Conservation (phyloP, 2,113 vertebrate genomes). For the Nipponia nippon region DNA sequence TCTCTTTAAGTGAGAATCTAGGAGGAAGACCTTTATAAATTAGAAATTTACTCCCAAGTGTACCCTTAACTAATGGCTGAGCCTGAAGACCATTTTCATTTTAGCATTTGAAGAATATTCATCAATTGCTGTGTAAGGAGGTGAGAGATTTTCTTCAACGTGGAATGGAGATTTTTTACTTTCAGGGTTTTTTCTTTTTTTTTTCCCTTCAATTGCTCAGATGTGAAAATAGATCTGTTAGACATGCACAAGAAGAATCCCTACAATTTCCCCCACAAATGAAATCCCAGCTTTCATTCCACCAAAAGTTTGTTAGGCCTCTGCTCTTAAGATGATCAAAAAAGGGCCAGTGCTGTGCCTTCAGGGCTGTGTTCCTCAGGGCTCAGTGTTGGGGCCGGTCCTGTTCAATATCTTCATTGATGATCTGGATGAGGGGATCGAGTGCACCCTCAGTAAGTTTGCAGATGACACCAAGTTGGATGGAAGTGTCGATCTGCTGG, state of each 20-base stretch:
- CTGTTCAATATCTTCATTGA: too few relatives aligned
- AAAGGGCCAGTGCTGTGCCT: background rate
- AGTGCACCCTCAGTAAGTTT: too few relatives aligned
- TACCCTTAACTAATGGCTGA: background rate
- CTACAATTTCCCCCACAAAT: background rate
- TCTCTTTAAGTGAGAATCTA: background rate
- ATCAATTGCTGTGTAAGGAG: background rate
- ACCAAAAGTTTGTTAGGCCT: background rate
- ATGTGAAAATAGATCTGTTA: background rate
- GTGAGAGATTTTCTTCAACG: background rate
- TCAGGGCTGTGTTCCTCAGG: background rate
- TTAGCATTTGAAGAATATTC: background rate
- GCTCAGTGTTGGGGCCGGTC: too few relatives aligned
- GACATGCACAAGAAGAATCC: background rate
- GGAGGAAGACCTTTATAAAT: background rate
- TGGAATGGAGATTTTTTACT: background rate
- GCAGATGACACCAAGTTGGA: too few relatives aligned
- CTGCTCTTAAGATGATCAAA: slow-evolving; percentile 3
- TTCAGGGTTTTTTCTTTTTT: background rate
- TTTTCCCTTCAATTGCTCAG: background rate
- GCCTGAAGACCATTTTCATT: background rate
- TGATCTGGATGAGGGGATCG: too few relatives aligned
- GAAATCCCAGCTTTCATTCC: background rate
- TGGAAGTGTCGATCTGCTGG: too few relatives aligned
- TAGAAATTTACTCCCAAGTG: background rate